phyloP scores from a whole-genome alignment of 2,113 vertebrate genomes.

The Ophiodon elongatus region DNA sequence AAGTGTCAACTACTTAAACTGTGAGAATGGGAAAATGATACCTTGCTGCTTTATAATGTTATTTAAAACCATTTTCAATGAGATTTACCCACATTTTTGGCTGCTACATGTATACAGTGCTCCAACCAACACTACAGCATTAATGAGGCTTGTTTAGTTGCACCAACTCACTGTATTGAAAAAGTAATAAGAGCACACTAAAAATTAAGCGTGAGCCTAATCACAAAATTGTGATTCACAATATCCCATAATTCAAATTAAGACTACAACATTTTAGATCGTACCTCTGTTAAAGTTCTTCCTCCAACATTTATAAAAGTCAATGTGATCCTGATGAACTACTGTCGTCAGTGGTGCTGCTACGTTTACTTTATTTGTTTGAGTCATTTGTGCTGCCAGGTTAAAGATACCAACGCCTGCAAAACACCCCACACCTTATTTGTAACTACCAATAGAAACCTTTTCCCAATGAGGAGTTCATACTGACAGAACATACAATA shows the following conservation, averaged over 20 bases:
- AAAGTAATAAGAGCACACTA: not conserved
- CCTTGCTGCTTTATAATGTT: slow-evolving; percentile 4
- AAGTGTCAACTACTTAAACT: slow-evolving; percentile 35
- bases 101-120: slow-evolving; percentile 2
- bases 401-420: not conserved
- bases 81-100: slow-evolving; percentile 23
- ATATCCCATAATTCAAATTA: not conserved
- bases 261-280: not conserved
- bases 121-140: slow-evolving; percentile 17
- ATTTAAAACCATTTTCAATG: slow-evolving; percentile 32
- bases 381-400: not conserved
- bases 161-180: slow-evolving; percentile 2
- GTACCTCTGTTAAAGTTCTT: not conserved
- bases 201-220: slow-evolving; percentile 3
- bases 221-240: slow-evolving; percentile 7
- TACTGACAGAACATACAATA: not conserved
- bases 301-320: not conserved
- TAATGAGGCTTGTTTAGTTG: slow-evolving; percentile 45
- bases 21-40: slow-evolving; percentile 38
- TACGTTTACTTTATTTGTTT: not conserved
- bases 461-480: not conserved
- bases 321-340: not conserved
- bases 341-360: not conserved
- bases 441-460: not conserved
- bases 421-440: not conserved